Conservation (phyloP, 2,888 invertebrate genomes). For the Oscheius sp. region DNA sequence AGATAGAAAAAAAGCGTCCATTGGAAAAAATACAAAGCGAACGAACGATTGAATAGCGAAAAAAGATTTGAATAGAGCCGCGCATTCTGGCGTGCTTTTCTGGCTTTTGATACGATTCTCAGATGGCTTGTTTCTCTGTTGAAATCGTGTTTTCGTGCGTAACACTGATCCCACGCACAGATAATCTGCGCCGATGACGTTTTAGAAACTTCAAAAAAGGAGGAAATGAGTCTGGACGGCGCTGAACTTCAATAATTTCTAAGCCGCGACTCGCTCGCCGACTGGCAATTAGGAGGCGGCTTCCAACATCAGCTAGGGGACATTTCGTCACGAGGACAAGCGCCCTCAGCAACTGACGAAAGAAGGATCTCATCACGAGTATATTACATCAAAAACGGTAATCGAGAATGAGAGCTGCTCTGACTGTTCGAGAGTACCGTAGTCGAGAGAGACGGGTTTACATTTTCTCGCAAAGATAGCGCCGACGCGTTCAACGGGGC, state of each 20-base stretch:
- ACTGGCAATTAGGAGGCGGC: constrained; percentile 22
- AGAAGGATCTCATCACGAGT: constrained; percentile 13
- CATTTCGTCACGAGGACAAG: not conserved
- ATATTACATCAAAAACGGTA: constrained; percentile 13
- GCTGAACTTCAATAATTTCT: constrained; percentile 20
- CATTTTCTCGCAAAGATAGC: not conserved
- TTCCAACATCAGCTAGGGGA: not conserved
- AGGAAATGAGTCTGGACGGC: constrained; percentile 2
- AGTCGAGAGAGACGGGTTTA: not conserved
- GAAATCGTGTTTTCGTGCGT: too few relatives aligned
- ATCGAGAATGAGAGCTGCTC: constrained; percentile 1
- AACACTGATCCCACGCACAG: not conserved
- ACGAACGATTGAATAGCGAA: too few relatives aligned
- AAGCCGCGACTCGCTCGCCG: constrained; percentile 20
- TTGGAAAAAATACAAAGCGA: too few relatives aligned
- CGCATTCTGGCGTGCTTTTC: too few relatives aligned
- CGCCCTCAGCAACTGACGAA: constrained; percentile 17
- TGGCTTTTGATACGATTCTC: too few relatives aligned
- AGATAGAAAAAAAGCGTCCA: too few relatives aligned
- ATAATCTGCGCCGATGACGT: constrained; percentile 1
- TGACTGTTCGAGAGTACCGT: not conserved
- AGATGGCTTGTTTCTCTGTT: too few relatives aligned
- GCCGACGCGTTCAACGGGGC: not conserved
- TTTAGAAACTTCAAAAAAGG: not conserved
- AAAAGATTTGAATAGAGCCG: too few relatives aligned